Conservation (phyloP, 2,888 invertebrate species). For the Muscina levida region DNA sequence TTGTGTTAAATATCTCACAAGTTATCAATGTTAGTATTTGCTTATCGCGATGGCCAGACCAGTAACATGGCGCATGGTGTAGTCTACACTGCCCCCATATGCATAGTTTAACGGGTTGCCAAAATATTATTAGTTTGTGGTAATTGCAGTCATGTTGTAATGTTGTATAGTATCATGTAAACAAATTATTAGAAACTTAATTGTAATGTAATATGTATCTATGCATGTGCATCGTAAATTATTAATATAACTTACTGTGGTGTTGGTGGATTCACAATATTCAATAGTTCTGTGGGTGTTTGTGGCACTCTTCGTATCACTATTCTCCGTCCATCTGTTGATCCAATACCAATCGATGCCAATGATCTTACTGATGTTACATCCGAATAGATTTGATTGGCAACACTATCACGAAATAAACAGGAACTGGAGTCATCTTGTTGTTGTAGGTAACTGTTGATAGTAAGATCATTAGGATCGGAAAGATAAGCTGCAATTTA, state of each 20-base stretch:
- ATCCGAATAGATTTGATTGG: conserved; percentile 82
- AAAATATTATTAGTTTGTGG: too few species aligned
- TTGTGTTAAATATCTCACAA: conserved; percentile 38
- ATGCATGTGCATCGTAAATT: too few species aligned
- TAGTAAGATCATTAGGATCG: conserved; percentile 76
- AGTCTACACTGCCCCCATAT: too few species aligned
- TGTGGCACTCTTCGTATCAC: conserved; percentile 91
- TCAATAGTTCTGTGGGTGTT: conserved; percentile 91
- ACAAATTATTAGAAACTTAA: too few species aligned
- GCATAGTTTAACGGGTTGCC: too few species aligned
- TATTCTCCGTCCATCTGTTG: conserved; percentile 92
- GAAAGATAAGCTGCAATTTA: conserved; percentile 72
- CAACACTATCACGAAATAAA: conserved; percentile 84
- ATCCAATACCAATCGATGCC: conserved; percentile 93
- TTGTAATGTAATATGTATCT: too few species aligned
- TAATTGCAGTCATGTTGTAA: too few species aligned
- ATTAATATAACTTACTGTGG: conserved; percentile 81
- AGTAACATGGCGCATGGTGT: too few species aligned
- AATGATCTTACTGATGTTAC: conserved; percentile 88
- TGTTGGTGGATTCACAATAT: conserved; percentile 91
- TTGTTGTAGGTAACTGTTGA: conserved; percentile 80
- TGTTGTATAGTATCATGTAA: too few species aligned
- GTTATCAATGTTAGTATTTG: conserved; percentile 7
- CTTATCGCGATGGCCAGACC: conserved; percentile 2
- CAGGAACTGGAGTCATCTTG: conserved; percentile 79